These are phyloP conservation scores for Anas capensis DNA, from an alignment of 2,797 vertebrate species.

Conservation along the genomic window DNA sequence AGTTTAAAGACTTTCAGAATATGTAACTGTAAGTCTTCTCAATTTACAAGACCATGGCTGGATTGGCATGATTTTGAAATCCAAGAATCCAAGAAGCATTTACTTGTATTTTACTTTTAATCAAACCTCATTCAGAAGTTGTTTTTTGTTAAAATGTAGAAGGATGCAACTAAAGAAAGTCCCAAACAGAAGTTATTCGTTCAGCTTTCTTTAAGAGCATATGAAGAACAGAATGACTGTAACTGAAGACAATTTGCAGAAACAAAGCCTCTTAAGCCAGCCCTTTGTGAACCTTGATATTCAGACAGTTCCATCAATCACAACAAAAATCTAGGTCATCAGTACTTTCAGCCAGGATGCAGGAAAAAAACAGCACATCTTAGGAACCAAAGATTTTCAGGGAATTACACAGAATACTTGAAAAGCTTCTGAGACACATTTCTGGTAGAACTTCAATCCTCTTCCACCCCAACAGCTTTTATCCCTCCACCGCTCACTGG, in stretches of 20 bases:
- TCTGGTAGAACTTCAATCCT: not conserved
- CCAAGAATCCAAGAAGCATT: conserved; percentile 27
- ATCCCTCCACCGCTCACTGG: too few relatives aligned
- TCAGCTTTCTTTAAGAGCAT: not conserved
- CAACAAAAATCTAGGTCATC: conserved; percentile 61
- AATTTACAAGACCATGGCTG: conserved; percentile 24
- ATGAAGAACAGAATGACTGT: not conserved
- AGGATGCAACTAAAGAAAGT: conserved; percentile 1
- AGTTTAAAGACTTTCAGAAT: conserved; percentile 24
- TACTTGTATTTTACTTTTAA: conserved; percentile 7
- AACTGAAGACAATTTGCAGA: conserved; percentile 37
- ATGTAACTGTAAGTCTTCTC: conserved; percentile 28
- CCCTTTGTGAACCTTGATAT: conserved; percentile 36
- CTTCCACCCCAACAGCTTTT: not conserved
- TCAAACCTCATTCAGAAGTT: conserved; percentile 26
- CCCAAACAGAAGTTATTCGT: conserved; percentile 14
- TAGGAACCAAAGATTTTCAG: conserved; percentile 20
- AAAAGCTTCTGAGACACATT: not conserved
- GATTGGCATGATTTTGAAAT: conserved; percentile 46
- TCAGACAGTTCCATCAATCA: conserved; percentile 37
- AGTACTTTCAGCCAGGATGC: conserved; percentile 40
- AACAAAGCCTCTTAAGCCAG: conserved; percentile 46
- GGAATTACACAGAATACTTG: not conserved
- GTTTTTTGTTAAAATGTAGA: conserved; percentile 29
- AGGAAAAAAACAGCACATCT: not conserved